Percentiles rank a stretch among this genome's conserved stretches.
phyloP scores from a whole-genome alignment of 1,140 invertebrate species.

The Pinna nobilis region DNA sequence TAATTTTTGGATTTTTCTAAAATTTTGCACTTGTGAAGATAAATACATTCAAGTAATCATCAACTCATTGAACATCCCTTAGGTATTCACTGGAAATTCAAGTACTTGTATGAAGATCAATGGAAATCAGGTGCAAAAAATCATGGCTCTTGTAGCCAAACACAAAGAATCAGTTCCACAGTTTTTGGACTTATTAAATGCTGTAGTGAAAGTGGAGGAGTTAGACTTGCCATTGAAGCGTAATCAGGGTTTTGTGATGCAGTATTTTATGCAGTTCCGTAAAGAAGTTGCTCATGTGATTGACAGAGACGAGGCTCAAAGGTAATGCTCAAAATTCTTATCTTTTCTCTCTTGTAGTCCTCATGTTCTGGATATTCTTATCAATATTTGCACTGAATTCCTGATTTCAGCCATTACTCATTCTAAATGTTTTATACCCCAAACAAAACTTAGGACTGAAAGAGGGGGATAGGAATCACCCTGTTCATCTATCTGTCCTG shows the following conservation, averaged over 20 bases:
- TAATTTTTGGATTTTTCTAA: neutral
- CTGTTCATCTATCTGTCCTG: too few species aligned
- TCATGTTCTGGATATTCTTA: too few species aligned
- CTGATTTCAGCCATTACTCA: too few species aligned
- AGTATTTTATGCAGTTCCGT: constrained; percentile 72
- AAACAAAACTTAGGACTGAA: too few species aligned
- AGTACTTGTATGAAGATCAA: constrained; percentile 68
- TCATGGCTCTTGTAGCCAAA: constrained; percentile 65
- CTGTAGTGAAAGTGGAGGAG: constrained; percentile 70
- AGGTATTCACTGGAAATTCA: constrained; percentile 72
- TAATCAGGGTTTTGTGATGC: constrained; percentile 73
- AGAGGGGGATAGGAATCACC: too few species aligned
- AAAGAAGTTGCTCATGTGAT: constrained; percentile 64
- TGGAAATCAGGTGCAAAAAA: constrained; percentile 65
- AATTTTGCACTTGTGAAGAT: neutral
- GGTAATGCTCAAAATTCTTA: constrained; percentile 53
- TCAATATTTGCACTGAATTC: too few species aligned
- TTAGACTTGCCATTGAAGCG: constrained; percentile 70
- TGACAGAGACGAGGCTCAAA: constrained; percentile 57
- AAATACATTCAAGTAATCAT: neutral
- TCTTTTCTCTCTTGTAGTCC: too few species aligned
- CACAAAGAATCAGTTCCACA: constrained; percentile 63
- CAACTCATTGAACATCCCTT: constrained; percentile 15
- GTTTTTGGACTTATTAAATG: constrained; percentile 70
- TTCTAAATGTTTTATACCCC: too few species aligned